A percentile compares a stretch with the other conserved stretches of the same genome.
phyloP scores from a whole-genome alignment of 2,797 vertebrate species.

The Pseudotriccus pelzelni region DNA sequence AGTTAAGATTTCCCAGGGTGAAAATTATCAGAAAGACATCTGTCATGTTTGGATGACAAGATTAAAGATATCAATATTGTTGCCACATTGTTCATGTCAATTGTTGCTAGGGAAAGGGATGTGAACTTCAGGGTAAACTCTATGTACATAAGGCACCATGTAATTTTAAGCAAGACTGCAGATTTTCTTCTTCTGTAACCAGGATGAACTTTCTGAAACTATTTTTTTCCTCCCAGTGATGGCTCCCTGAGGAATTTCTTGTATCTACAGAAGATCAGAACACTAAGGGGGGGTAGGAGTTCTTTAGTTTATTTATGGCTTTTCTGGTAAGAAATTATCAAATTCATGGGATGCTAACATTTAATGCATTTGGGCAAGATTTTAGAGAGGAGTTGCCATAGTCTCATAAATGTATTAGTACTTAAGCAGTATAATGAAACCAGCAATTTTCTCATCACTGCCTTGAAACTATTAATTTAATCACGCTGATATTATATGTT shows the following conservation, averaged over 20 bases:
- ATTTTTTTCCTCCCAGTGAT: neutral
- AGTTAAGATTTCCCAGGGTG: neutral
- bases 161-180: neutral
- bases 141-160: neutral
- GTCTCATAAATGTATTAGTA: neutral
- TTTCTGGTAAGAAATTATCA: neutral
- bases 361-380: neutral
- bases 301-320: neutral
- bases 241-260: neutral
- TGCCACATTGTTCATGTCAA: neutral
- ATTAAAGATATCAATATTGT: neutral
- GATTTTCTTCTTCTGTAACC: neutral
- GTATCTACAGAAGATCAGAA: neutral
- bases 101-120: neutral
- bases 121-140: neutral
- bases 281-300: neutral
- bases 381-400: neutral
- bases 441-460: constrained; percentile 23
- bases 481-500: neutral
- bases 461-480: constrained; percentile 35
- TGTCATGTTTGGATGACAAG: neutral
- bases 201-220: neutral
- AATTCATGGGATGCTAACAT: neutral
- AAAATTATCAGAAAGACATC: neutral
- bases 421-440: neutral